Conservation (phyloP, 2,113 vertebrate genomes). For the Onychorhynchus coronatus region DNA sequence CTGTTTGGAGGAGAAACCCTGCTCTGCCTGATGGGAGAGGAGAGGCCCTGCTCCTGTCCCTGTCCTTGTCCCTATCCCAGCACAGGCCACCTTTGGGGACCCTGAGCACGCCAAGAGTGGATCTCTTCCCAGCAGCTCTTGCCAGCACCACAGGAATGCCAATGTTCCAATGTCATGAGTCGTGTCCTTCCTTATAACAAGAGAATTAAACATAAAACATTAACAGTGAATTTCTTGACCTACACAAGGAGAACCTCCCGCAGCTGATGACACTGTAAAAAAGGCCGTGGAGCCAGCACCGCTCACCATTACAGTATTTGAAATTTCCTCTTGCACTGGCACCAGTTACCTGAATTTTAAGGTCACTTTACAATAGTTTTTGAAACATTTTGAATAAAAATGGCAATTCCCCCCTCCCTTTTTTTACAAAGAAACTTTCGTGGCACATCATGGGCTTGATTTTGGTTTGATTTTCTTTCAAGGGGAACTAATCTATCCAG, state of each 20-base stretch:
- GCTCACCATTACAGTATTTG: neutral
- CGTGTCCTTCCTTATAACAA: accelerated
- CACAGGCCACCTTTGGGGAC: neutral
- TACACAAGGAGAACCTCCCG: neutral
- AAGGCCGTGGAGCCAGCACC: neutral
- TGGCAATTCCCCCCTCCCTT: accelerated
- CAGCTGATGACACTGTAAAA: accelerated
- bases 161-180: neutral
- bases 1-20: neutral
- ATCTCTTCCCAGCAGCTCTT: neutral
- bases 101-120: accelerated
- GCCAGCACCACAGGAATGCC: neutral
- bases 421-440: accelerated
- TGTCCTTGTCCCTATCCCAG: neutral
- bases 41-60: neutral
- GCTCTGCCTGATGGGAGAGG: neutral
- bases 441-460: neutral
- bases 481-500: neutral
- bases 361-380: neutral
- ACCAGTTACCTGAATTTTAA: neutral
- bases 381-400: neutral
- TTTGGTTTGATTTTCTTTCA: neutral
- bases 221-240: neutral
- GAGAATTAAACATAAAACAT: neutral
- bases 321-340: neutral